Evolutionary conservation across 2,113 vertebrate genomes (phyloP).

Genomic region (Alethe castanea): DNA sequence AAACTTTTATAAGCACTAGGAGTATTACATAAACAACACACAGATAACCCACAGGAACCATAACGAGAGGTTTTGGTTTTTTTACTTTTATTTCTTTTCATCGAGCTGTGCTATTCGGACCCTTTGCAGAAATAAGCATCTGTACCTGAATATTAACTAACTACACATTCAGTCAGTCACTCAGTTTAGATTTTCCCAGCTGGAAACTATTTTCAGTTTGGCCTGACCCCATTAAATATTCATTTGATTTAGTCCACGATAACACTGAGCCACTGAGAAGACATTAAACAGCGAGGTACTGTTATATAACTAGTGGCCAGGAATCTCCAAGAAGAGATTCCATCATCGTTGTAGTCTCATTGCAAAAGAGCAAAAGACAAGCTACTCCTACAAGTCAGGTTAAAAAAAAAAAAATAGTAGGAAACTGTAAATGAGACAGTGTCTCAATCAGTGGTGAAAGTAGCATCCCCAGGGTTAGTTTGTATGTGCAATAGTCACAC

Average conservation of each 20-base stretch:
- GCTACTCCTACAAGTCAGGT: background rate
- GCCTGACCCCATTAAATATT: background rate
- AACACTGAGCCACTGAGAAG: background rate
- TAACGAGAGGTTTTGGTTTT: rapidly evolving
- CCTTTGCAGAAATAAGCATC: background rate
- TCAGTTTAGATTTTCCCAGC: background rate
- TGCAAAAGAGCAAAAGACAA: background rate
- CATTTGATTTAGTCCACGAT: background rate
- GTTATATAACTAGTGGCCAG: background rate
- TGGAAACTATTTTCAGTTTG: background rate
- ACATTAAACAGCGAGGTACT: background rate
- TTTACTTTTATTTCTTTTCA: background rate
- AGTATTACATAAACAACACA: background rate
- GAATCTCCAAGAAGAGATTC: background rate
- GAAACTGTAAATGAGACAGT: background rate
- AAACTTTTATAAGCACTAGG: background rate
- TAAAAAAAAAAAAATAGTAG: background rate
- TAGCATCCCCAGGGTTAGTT: background rate
- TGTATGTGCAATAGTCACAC: background rate
- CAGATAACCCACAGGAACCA: background rate
- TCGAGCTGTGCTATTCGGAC: background rate
- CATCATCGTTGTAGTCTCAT: background rate
- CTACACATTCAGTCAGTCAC: background rate
- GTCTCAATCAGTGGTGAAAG: background rate
- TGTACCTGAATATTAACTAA: background rate